A percentile compares a stretch with the other conserved stretches of the same genome.
Conservation (phyloP, 2,797 vertebrate genomes). For the Iguana delicatissima region DNA sequence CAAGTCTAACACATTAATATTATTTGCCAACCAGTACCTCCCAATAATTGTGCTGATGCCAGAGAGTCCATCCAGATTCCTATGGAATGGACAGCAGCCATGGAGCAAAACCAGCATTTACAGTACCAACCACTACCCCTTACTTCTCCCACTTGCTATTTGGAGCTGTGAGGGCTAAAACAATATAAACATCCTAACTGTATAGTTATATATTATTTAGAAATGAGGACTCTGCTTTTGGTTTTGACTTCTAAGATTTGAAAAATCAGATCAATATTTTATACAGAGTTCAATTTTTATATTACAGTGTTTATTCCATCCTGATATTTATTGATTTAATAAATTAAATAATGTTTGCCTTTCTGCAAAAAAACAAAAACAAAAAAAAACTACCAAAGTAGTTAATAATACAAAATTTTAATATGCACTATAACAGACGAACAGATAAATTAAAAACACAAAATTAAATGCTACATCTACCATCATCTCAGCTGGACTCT, state of each 20-base stretch:
- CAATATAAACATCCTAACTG: not conserved
- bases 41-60: not conserved
- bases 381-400: too few relatives aligned
- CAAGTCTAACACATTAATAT: not conserved
- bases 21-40: not conserved
- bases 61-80: too few relatives aligned
- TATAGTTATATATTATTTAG: not conserved
- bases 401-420: too few relatives aligned
- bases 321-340: not conserved
- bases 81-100: not conserved
- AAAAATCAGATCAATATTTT: constrained; percentile 7
- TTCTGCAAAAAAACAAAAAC: too few relatives aligned
- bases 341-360: too few relatives aligned
- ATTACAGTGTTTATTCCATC: constrained; percentile 9
- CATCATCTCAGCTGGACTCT: not conserved
- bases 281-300: constrained; percentile 3
- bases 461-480: too few relatives aligned
- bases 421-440: too few relatives aligned
- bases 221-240: not conserved
- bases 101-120: not conserved
- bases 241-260: not conserved
- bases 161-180: not conserved
- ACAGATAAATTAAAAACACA: too few relatives aligned
- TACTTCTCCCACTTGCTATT: not conserved
- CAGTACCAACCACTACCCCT: not conserved